phyloP scores from a whole-genome alignment of 1,140 invertebrate species.

The Drosophila miranda region DNA sequence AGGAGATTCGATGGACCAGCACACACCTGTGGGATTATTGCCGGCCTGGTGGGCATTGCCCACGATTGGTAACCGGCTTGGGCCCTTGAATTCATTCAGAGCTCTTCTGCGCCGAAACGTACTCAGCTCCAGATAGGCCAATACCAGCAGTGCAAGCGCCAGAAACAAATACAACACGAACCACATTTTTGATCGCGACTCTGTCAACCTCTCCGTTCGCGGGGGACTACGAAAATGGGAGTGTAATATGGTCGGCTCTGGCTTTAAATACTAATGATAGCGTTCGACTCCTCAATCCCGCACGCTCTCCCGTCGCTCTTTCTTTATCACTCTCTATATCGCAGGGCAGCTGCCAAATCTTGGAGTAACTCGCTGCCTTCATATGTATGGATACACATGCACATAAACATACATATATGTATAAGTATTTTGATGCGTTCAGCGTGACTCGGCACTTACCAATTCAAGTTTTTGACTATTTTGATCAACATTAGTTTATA shows the following conservation, averaged over 20 bases:
- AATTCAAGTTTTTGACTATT: not conserved
- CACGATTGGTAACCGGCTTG: conserved; percentile 56
- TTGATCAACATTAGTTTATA: no score
- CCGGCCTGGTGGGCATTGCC: conserved; percentile 73
- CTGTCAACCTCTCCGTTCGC: not conserved
- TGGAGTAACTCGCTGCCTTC: not conserved
- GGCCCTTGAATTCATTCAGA: conserved; percentile 55
- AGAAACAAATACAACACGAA: conserved; percentile 45
- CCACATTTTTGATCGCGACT: conserved; percentile 48
- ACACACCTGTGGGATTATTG: conserved; percentile 66
- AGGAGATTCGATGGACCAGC: not conserved
- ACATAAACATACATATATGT: conserved; percentile 1
- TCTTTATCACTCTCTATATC: not conserved
- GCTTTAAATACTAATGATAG: conserved; percentile 42
- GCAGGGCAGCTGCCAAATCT: not conserved
- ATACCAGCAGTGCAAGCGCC: conserved; percentile 55
- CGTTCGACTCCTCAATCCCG: no score
- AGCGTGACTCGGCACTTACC: conserved; percentile 20
- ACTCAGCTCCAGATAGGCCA: conserved; percentile 50
- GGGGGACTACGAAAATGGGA: conserved; percentile 17
- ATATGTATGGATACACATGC: no score
- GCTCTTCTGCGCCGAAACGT: conserved; percentile 34
- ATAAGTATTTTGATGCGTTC: conserved; percentile 21
- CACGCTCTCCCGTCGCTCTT: not conserved
- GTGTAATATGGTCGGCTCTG: not conserved